Evolutionary conservation across 2,113 vertebrate species (phyloP).

Genomic region (Motacilla alba): DNA sequence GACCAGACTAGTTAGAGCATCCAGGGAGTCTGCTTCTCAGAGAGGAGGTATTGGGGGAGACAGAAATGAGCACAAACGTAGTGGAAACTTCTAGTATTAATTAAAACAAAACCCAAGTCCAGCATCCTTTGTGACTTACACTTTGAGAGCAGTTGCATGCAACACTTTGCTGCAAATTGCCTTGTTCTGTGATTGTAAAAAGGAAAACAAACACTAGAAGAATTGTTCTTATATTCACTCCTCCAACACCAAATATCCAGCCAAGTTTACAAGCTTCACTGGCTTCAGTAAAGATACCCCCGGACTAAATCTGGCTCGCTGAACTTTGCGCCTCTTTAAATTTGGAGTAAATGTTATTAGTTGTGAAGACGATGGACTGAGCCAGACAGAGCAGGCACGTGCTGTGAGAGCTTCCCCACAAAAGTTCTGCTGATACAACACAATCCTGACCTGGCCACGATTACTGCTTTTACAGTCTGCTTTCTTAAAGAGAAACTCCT

Average conservation of each 20-base stretch:
- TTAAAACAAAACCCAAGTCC: not conserved
- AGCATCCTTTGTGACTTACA: not conserved
- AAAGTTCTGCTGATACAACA: conserved; percentile 61
- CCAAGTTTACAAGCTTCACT: not conserved
- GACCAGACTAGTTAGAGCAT: not conserved
- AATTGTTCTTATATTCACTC: not conserved
- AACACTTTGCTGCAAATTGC: not conserved
- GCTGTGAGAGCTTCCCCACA: conserved; percentile 53
- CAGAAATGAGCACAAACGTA: not conserved
- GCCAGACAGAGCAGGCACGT: conserved; percentile 58
- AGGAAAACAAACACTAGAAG: not conserved
- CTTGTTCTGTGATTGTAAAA: not conserved
- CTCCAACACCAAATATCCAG: not conserved
- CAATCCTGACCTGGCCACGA: conserved; percentile 45
- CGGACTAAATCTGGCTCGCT: not conserved
- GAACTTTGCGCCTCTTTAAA: conserved; percentile 17
- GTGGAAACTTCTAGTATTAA: not conserved
- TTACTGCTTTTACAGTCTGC: not conserved
- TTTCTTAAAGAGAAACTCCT: conserved; percentile 50
- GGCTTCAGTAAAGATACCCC: not conserved
- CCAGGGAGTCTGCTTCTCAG: not conserved
- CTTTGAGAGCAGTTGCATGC: not conserved
- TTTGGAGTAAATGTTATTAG: conserved; percentile 53
- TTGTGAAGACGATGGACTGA: not conserved
- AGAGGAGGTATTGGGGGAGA: not conserved